Base-by-base conservation (phyloP, 2,888 invertebrate genomes). In the Sericinus montela region DNA sequence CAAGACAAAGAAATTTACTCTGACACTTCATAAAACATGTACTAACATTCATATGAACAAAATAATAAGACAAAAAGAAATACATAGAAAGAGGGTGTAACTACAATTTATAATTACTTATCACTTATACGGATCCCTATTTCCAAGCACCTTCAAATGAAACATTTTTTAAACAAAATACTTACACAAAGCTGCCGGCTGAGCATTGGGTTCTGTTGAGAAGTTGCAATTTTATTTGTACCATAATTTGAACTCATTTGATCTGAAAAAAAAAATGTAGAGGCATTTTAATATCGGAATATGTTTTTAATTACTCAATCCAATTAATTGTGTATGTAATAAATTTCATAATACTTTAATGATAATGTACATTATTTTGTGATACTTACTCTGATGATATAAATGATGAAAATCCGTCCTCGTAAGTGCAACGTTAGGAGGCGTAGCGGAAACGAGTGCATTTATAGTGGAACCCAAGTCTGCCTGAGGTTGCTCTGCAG, bases 121-220 rank as follows among this genome's bases (percentile, higher is more conserved):
- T n/a, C n/a, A n/a, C n/a, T n/a, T n/a, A n/a, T n/a, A n/a, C n/a
- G n/a, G n/a, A n/a, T n/a, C n/a, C n/a, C n/a, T n/a, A n/a, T n/a
- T n/a, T n/a, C n/a, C n/a, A n/a, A n/a, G n/a, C n/a, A n/a, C n/a
- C n/a, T n/a, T n/a, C n/a, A n/a, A n/a, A n/a, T n/a, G n/a, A n/a
- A n/a, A n/a, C n/a, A n/a, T n/a, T n/a, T n/a, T n/a, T n/a, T 19
- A 19, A 19, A 19, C n/a, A 19, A 19, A 2, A 19, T 3, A 90
- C 91, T 91, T 84, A 95, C 95, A 72, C 94, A 93, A 65, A 95
- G 88, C 80, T 95, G 95, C 62, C 95, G 94, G 84, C 94, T 95
- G 67, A 97, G 91, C 96, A 97, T 96, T 25, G 97, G 95, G 85
- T 97, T 96, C 79, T 96, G 93, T 77, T 94, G 94, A 67, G 94